Evolutionary conservation across 2,888 invertebrate genomes (phyloP).

Genomic region (Drosophila fungiperda): DNA sequence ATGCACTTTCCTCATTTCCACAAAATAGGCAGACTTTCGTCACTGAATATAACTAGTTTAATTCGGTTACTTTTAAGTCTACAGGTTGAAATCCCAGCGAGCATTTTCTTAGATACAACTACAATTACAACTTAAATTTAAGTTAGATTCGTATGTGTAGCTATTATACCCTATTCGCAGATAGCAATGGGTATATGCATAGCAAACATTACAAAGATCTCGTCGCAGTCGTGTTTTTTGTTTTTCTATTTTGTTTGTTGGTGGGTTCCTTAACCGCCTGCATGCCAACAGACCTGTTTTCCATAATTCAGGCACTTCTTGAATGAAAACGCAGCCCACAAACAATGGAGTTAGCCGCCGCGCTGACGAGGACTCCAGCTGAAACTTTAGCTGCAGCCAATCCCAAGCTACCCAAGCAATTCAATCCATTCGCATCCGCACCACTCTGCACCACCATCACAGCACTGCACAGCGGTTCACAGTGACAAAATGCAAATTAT

Average conservation of each 20-base stretch:
- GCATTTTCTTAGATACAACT: neutral
- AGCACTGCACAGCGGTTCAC: conserved; percentile 42
- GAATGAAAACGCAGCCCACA: conserved; percentile 72
- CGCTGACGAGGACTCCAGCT: conserved; percentile 46
- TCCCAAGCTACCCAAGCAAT: conserved; percentile 33
- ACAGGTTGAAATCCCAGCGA: neutral
- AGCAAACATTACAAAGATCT: conserved; percentile 13
- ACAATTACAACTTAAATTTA: neutral
- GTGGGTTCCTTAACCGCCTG: conserved; percentile 58
- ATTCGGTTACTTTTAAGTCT: neutral
- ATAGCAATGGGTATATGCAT: conserved; percentile 4
- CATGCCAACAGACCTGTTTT: conserved; percentile 76
- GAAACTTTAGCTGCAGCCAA: conserved; percentile 48
- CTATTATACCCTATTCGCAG: neutral
- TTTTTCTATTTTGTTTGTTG: neutral
- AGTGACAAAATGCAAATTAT: conserved; percentile 80
- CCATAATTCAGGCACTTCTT: conserved; percentile 68
- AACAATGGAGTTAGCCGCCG: conserved; percentile 45
- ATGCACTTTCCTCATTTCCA: neutral
- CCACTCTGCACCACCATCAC: conserved; percentile 7
- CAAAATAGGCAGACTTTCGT: neutral
- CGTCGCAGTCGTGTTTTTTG: conserved; percentile 30
- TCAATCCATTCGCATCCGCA: conserved; percentile 20
- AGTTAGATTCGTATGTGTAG: neutral
- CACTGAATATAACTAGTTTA: neutral